phyloP scores from a whole-genome alignment of 1,140 invertebrate genomes.

The Lucilia cuprina region DNA sequence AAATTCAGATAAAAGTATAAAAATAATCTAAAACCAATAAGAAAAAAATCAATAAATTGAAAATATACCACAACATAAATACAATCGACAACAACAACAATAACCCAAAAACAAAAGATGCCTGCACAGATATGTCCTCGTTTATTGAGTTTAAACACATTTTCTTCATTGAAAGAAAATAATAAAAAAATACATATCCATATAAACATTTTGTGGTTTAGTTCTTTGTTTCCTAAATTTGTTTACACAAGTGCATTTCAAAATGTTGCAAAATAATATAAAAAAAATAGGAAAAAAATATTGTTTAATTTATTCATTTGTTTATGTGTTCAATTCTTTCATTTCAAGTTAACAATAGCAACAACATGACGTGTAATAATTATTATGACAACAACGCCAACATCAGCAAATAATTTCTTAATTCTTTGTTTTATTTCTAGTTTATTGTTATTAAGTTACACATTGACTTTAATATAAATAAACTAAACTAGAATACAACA shows the following conservation, averaged over 20 bases:
- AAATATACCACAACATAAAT: neutral
- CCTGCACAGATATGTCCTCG: neutral
- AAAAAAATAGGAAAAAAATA: neutral
- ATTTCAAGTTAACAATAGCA: neutral
- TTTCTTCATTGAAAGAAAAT: neutral
- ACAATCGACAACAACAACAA: neutral
- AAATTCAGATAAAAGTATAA: neutral
- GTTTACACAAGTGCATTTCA: neutral
- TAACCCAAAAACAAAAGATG: neutral
- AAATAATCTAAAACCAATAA: neutral
- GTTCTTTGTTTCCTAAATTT: neutral
- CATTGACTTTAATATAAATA: neutral
- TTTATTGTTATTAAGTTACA: neutral
- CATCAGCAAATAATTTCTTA: constrained; percentile 6
- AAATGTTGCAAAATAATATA: neutral
- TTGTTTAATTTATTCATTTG: neutral
- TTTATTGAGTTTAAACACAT: neutral
- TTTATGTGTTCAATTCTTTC: too few relatives aligned
- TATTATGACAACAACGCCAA: constrained; percentile 1
- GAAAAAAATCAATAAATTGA: neutral
- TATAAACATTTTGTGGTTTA: neutral
- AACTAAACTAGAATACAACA: neutral
- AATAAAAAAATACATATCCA: neutral
- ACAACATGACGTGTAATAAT: neutral
- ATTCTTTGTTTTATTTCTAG: neutral